Conservation (phyloP, 2,113 vertebrate species). For the Alces alces region DNA sequence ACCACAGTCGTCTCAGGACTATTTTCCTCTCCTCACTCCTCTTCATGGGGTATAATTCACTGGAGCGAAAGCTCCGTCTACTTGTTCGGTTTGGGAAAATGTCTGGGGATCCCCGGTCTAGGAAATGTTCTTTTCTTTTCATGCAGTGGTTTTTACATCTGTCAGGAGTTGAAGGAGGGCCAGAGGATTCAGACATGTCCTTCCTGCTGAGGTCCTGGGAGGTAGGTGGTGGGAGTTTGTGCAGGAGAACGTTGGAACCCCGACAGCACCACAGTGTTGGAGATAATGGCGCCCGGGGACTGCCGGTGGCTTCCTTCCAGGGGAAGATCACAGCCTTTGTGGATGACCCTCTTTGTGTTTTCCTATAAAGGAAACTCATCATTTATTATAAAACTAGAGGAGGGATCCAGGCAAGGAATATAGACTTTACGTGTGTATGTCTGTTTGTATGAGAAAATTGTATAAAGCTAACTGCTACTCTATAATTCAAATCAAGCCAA, state of each 20-base stretch:
- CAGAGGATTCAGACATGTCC: constrained; percentile 79
- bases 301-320: constrained; percentile 56
- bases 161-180: constrained; percentile 71
- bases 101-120: constrained; percentile 70
- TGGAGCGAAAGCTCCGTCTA: constrained; percentile 23
- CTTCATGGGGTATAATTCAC: constrained; percentile 43
- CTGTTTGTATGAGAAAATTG: constrained; percentile 52
- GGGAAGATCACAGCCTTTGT: not conserved
- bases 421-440: not conserved
- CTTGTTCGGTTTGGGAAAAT: constrained; percentile 64
- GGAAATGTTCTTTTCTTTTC: constrained; percentile 74
- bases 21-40: not conserved
- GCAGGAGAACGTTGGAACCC: constrained; percentile 11
- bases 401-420: not conserved
- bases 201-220: constrained; percentile 68
- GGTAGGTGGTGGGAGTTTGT: not conserved
- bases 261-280: constrained; percentile 42
- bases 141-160: constrained; percentile 80
- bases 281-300: constrained; percentile 58
- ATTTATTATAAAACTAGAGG: constrained; percentile 24
- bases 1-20: not conserved
- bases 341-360: constrained; percentile 54
- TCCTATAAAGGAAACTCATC: constrained; percentile 61
- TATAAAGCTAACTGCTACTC: constrained; percentile 46
- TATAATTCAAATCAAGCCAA: constrained; percentile 53